phyloP scores from a whole-genome alignment of 2,888 invertebrate species.

The Cordilura impudica region DNA sequence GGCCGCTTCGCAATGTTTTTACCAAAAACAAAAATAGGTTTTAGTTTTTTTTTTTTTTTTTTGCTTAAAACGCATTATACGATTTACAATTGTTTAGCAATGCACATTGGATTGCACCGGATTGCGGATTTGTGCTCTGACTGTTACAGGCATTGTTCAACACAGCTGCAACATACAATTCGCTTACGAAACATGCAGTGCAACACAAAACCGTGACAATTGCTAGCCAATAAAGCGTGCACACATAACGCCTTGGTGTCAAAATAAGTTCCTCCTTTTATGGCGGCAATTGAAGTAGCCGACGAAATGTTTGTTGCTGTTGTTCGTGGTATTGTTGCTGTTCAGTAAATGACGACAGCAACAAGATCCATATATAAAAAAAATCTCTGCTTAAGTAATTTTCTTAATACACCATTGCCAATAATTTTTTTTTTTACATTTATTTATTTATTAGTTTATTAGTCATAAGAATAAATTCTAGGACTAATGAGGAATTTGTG shows the following conservation, averaged over 20 bases:
- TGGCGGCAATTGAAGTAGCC: conserved; percentile 65
- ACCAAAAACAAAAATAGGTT: conserved; percentile 2
- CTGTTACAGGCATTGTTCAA: conserved; percentile 18
- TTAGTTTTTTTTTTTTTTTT: conserved; percentile 2
- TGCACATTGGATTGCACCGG: conserved; percentile 44
- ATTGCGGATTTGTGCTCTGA: conserved; percentile 5
- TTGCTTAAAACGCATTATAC: conserved; percentile 43
- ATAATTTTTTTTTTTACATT: too few species aligned
- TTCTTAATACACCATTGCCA: background rate
- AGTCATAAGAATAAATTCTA: too few species aligned
- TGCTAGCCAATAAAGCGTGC: conserved; percentile 56
- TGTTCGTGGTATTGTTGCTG: conserved; percentile 50
- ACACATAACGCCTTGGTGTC: conserved; percentile 65
- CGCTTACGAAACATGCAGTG: background rate
- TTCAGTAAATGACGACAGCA: background rate
- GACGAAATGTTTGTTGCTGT: conserved; percentile 51
- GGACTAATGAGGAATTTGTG: too few species aligned
- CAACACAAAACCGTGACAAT: conserved; percentile 60
- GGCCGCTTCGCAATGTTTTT: conserved; percentile 28
- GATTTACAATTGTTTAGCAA: conserved; percentile 25
- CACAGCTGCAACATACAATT: conserved; percentile 8
- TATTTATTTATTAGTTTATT: too few species aligned
- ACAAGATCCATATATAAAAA: background rate
- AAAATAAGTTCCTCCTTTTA: conserved; percentile 66
- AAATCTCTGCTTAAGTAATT: background rate